Evolutionary conservation across 2,113 vertebrate genomes (phyloP).

Genomic region (Python bivittatus): DNA sequence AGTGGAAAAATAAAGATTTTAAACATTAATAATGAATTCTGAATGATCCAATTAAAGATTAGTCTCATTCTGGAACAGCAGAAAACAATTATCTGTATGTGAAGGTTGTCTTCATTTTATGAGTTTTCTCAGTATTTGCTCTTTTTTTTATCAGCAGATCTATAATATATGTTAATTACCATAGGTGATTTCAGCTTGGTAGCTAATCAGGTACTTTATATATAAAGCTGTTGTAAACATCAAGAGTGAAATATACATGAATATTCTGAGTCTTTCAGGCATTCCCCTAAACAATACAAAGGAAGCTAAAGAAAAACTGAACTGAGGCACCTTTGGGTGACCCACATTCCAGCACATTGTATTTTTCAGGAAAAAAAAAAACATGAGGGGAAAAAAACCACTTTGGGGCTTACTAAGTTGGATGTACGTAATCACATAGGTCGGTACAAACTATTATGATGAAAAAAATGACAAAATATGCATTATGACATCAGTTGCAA

Average conservation of each 20-base stretch:
- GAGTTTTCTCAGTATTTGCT: constrained; percentile 3
- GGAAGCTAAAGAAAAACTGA: background rate
- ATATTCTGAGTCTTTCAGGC: constrained; percentile 28
- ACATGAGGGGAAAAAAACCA: background rate
- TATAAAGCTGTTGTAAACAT: constrained; percentile 47
- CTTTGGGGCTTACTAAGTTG: background rate
- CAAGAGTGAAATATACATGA: constrained; percentile 27
- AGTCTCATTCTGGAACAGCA: background rate
- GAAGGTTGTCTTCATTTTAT: constrained; percentile 24
- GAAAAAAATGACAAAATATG: background rate
- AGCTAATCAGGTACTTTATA: constrained; percentile 44
- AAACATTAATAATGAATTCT: background rate
- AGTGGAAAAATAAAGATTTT: background rate
- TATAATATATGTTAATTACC: background rate
- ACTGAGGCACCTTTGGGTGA: background rate
- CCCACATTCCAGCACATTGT: background rate
- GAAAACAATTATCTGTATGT: background rate
- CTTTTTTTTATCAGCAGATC: background rate
- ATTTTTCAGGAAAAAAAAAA: background rate
- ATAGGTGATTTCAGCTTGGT: constrained; percentile 40
- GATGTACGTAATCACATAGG: background rate
- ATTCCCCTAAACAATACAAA: constrained; percentile 26
- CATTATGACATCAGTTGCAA: background rate
- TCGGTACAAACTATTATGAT: background rate
- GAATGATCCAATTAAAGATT: background rate